phyloP scores from a whole-genome alignment of 2,797 vertebrate genomes.

The Aldrovandia affinis region DNA sequence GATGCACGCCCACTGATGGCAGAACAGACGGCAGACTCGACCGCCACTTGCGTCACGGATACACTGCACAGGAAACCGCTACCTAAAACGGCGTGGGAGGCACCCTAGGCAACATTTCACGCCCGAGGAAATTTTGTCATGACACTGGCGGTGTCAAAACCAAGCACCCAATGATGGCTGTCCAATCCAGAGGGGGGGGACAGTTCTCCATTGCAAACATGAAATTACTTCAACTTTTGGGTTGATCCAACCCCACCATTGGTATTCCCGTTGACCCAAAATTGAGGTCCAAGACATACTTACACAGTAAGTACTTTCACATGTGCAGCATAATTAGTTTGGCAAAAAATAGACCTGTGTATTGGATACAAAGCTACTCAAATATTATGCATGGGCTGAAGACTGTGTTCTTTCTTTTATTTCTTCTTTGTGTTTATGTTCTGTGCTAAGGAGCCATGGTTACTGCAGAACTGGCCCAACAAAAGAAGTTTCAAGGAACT shows the following conservation, averaged over 20 bases:
- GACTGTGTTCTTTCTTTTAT: not conserved
- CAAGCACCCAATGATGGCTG: no score
- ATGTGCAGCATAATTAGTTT: not conserved
- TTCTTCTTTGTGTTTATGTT: not conserved
- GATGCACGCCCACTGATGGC: no score
- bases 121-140: no score
- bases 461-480: not conserved
- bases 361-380: not conserved
- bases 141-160: no score
- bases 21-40: no score
- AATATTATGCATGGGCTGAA: not conserved
- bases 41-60: no score
- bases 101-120: no score
- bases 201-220: not conserved
- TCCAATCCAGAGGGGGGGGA: not conserved
- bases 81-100: no score
- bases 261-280: not conserved
- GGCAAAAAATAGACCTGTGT: not conserved
- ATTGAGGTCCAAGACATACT: not conserved
- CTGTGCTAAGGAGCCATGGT: not conserved
- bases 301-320: not conserved
- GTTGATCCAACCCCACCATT: not conserved
- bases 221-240: not conserved
- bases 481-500: not conserved
- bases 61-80: no score